These are phyloP conservation scores for Phocoena phocoena DNA, from an alignment of 2,113 vertebrate genomes.

Conservation along the genomic window DNA sequence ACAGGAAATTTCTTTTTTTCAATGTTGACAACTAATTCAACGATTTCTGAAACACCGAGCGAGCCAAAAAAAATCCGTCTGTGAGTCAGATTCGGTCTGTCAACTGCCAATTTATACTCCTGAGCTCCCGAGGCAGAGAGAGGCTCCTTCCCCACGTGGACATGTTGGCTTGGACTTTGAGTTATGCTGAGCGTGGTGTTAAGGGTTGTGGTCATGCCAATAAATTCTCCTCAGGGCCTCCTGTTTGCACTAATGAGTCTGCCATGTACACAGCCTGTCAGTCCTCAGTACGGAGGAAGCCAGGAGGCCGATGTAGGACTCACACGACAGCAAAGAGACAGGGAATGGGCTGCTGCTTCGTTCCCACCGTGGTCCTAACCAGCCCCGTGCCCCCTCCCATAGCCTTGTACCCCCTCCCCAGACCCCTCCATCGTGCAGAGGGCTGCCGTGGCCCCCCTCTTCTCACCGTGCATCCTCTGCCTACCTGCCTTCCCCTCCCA, in stretches of 20 bases:
- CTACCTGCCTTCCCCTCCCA: neutral
- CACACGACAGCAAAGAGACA: neutral
- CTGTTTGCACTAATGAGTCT: neutral
- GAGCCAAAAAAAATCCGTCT: neutral
- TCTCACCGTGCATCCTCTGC: neutral
- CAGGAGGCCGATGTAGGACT: neutral
- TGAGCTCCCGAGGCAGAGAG: neutral
- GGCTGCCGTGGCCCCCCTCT: neutral
- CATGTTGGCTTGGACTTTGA: neutral
- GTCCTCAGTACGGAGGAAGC: neutral
- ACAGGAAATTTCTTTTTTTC: neutral
- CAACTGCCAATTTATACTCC: neutral
- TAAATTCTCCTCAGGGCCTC: neutral
- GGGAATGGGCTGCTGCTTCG: no score
- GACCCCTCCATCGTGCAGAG: accelerated
- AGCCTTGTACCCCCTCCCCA: no score
- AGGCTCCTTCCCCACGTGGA: neutral
- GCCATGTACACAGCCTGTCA: neutral
- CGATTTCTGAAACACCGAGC: neutral
- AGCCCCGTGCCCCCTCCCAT: no score
- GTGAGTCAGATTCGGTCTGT: neutral
- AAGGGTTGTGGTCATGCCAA: neutral
- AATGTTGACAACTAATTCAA: neutral
- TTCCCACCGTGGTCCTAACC: neutral
- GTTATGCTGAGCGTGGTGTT: neutral